phyloP scores from a whole-genome alignment of 2,888 invertebrate genomes.

The Dromius quadrimaculatus region DNA sequence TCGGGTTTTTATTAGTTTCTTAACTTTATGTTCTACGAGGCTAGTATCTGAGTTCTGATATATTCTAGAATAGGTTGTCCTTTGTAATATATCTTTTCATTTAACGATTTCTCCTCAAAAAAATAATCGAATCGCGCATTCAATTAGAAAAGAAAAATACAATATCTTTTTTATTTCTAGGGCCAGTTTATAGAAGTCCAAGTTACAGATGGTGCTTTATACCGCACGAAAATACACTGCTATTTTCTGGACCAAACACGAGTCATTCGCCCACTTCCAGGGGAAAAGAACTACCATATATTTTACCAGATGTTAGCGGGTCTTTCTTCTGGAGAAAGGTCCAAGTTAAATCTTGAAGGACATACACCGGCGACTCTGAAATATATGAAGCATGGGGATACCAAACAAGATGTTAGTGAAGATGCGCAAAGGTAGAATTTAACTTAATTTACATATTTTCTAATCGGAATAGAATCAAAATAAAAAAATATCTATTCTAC shows the following conservation, averaged over 20 bases:
- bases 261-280: slow-evolving; percentile 85
- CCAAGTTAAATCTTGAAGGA: slow-evolving; percentile 88
- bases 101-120: no score
- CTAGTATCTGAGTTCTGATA: no score
- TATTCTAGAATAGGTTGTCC: no score
- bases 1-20: no score
- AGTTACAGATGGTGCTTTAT: slow-evolving; percentile 93
- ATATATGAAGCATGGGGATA: slow-evolving; percentile 83
- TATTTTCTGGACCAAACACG: slow-evolving; percentile 95
- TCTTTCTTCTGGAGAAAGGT: slow-evolving; percentile 85
- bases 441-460: no score
- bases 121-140: no score
- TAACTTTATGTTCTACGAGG: no score
- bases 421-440: slow-evolving; percentile 70
- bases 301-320: slow-evolving; percentile 97
- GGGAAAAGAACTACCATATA: slow-evolving; percentile 96
- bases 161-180: slow-evolving; percentile 67
- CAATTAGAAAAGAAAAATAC: no score
- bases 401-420: slow-evolving; percentile 78
- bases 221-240: slow-evolving; percentile 95
- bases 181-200: slow-evolving; percentile 97
- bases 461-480: no score
- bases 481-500: no score
- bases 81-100: no score
- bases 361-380: slow-evolving; percentile 84